Evolutionary conservation across 2,797 vertebrate genomes (phyloP).

Genomic region (Sitta carolinensis): DNA sequence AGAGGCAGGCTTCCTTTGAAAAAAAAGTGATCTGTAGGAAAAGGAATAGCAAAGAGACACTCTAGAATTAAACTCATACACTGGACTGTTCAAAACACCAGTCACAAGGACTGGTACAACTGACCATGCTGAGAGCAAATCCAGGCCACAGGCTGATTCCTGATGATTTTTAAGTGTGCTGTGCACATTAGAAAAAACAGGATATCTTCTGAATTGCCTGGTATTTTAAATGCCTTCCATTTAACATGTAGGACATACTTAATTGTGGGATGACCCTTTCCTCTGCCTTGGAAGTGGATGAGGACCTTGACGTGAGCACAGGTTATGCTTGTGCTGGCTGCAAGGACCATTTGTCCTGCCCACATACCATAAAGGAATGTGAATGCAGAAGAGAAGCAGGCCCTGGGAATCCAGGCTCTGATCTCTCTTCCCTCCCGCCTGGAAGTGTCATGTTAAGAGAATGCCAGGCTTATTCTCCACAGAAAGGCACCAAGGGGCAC

Average conservation of each 20-base stretch:
- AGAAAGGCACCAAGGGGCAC: accelerated
- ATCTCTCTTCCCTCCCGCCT: background rate
- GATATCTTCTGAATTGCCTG: background rate
- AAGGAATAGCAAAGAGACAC: background rate
- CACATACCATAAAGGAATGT: background rate
- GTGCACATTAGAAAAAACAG: background rate
- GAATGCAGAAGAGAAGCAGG: background rate
- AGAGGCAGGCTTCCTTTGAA: background rate
- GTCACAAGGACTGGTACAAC: background rate
- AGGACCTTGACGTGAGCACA: background rate
- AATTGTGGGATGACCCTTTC: background rate
- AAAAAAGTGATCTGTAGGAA: background rate
- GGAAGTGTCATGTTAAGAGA: background rate
- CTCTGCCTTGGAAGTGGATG: background rate
- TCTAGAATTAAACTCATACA: background rate
- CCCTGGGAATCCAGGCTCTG: background rate
- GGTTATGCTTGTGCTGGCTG: background rate
- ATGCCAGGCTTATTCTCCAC: background rate
- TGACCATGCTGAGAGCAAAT: background rate
- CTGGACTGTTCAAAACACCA: background rate
- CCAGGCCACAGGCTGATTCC: background rate
- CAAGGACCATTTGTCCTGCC: background rate
- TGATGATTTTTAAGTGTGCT: background rate
- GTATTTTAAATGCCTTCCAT: background rate
- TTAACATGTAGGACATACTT: background rate